These are phyloP conservation scores for Leuciscus waleckii DNA, from an alignment of 2,797 vertebrate species.

Conservation along the genomic window DNA sequence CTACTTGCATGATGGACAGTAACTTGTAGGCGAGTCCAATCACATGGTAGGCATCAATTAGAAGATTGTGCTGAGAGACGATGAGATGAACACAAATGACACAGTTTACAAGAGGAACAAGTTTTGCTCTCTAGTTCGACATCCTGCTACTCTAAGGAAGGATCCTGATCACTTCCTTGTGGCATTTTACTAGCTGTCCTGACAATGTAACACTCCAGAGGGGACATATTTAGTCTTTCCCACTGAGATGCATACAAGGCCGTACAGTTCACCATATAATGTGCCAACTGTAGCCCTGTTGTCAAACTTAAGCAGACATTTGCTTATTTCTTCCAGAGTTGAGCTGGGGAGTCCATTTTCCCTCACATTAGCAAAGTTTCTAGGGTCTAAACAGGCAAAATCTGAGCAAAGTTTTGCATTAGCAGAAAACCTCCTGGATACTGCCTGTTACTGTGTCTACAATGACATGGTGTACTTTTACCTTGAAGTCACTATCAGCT, in stretches of 20 bases:
- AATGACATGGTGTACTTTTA: too few species aligned
- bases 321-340: conserved; percentile 42
- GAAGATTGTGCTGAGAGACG: conserved; percentile 18
- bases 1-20: too few species aligned
- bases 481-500: too few species aligned
- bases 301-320: conserved; percentile 41
- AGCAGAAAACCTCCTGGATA: too few species aligned
- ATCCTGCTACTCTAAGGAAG: too few species aligned
- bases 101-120: conserved; percentile 44
- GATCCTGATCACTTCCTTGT: not conserved
- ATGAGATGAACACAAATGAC: conserved; percentile 32
- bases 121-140: conserved; percentile 30
- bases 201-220: too few species aligned
- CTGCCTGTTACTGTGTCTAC: too few species aligned
- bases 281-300: conserved; percentile 50
- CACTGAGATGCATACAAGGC: conserved; percentile 46
- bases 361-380: too few species aligned
- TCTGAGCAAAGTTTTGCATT: too few species aligned
- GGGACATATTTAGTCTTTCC: conserved; percentile 49
- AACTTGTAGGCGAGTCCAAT: conserved; percentile 1
- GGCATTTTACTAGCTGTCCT: too few species aligned
- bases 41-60: conserved; percentile 40
- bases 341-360: not conserved
- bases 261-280: conserved; percentile 50
- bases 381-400: too few species aligned